Conservation (phyloP, 2,888 invertebrate genomes). For the Drosophila picticornis region DNA sequence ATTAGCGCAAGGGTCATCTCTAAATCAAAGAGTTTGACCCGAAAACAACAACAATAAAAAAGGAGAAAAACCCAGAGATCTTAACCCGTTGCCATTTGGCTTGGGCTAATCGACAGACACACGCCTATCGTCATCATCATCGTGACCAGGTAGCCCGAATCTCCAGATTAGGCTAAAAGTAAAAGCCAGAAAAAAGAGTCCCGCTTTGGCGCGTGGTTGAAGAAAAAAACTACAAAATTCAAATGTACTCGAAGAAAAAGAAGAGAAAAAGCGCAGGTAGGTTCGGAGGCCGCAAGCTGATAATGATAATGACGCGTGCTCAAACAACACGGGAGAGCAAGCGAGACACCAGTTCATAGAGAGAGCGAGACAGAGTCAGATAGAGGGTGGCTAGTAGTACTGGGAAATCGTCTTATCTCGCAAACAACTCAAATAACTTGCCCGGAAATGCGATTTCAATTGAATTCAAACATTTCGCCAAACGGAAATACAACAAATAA, state of each 20-base stretch:
- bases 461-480: slow-evolving; percentile 54
- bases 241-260: slow-evolving; percentile 22
- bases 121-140: slow-evolving; percentile 26
- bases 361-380: neutral
- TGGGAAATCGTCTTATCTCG: slow-evolving; percentile 46
- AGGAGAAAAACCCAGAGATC: neutral
- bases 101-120: slow-evolving; percentile 32
- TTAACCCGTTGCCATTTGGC: slow-evolving; percentile 35
- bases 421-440: slow-evolving; percentile 40
- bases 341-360: neutral
- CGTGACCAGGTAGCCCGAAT: slow-evolving; percentile 41
- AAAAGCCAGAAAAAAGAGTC: slow-evolving; percentile 33
- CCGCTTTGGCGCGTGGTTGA: slow-evolving; percentile 33
- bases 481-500: slow-evolving; percentile 5
- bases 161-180: slow-evolving; percentile 16
- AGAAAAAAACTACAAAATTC: slow-evolving; percentile 26
- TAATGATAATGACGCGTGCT: slow-evolving; percentile 40
- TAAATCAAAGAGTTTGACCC: slow-evolving; percentile 15
- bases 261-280: slow-evolving; percentile 51
- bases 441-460: slow-evolving; percentile 42
- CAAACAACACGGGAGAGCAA: neutral
- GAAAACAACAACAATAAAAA: neutral
- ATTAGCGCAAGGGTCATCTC: slow-evolving; percentile 20
- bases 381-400: slow-evolving; percentile 14
- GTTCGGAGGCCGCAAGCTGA: slow-evolving; percentile 26